Evolutionary conservation across 2,797 vertebrate species (phyloP), one percentile per base, ranked within the genome.

Genomic region (Esox lucius): DNA sequence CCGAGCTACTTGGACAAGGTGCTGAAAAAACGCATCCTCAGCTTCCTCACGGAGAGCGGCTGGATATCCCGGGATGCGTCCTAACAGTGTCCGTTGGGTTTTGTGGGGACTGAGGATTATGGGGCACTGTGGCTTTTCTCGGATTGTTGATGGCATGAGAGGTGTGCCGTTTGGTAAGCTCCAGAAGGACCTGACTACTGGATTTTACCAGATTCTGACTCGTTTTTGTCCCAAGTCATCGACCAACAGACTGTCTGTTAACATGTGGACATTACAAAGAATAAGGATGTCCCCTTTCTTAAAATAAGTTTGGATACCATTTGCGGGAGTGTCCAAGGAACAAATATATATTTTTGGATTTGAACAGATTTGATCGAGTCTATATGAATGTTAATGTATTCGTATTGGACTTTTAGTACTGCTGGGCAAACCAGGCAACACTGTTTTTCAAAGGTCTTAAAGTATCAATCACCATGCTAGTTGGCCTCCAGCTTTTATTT

Each of bases 1-100:
- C 98, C 98, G 64, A 91, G 96, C 83, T 98, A 98, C 83, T 86
- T 99, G 88, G 98, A 99, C 91, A 99, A 98, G 79, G 96, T 98
- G 75, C 93, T 99, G 46, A 99, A 98, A 93, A 98, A 97, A 83
- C 94, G 98, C 83, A 98, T 99, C 80, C 92, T 99, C 75, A 97
- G 90, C 78, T 99, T 99, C 90, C 94, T 99, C 82, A 98, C 97
- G 0, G 97, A 99, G 82, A 98, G 97, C 0, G 98, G 98, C n/a
- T 99, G 98, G 97, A 98, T 99, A 87, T 96, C 97, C 68, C 89
- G 97, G 81, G 98, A 99, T 8, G 91, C 95, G 0, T 95, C 95
- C 12, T 99, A 96, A 95, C 85, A 24, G 4, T 9, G 51, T 11
- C 26, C 4, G 22, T 0, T 5, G 22, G 13, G 0, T 65, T 72